Evolutionary conservation across 1,140 invertebrate species (phyloP).

Genomic region (Bombus breviceps): DNA sequence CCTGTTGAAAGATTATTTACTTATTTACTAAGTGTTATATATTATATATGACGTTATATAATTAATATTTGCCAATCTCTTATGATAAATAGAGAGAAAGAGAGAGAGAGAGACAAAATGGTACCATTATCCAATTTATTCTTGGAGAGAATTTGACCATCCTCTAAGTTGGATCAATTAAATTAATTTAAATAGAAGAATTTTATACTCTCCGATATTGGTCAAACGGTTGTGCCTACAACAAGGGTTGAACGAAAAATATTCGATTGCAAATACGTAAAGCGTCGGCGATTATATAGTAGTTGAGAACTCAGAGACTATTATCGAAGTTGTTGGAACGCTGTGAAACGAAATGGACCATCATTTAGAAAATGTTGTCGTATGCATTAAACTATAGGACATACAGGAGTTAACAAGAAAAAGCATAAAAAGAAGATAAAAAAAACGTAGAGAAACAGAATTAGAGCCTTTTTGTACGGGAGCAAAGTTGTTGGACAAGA

Average conservation of each 20-base stretch:
- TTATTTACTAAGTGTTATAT: conserved; percentile 39
- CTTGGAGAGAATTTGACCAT: not conserved
- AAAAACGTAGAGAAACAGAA: conserved; percentile 5
- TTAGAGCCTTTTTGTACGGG: conserved; percentile 31
- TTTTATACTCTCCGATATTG: conserved; percentile 17
- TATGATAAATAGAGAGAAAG: too few relatives aligned
- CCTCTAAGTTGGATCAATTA: not conserved
- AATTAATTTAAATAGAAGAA: not conserved
- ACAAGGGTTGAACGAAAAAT: conserved; percentile 46
- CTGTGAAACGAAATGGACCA: conserved; percentile 76
- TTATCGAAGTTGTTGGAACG: conserved; percentile 67
- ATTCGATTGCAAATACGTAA: conserved; percentile 61
- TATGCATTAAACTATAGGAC: conserved; percentile 51
- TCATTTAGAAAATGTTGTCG: conserved; percentile 63
- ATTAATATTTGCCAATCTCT: conserved; percentile 3
- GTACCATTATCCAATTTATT: too few relatives aligned
- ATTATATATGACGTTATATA: conserved; percentile 30
- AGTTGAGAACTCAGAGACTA: conserved; percentile 71
- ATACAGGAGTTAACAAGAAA: conserved; percentile 29
- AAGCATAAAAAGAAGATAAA: conserved; percentile 2
- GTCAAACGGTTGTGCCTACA: conserved; percentile 56
- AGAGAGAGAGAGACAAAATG: not conserved
- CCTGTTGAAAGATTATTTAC: conserved; percentile 32
- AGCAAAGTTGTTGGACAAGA: conserved; percentile 37
- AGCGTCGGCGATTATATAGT: conserved; percentile 61